Evolutionary conservation across 2,888 invertebrate species (phyloP), one percentile per base, ranked within the genome.

Genomic region (Drosophila paramelanica): DNA sequence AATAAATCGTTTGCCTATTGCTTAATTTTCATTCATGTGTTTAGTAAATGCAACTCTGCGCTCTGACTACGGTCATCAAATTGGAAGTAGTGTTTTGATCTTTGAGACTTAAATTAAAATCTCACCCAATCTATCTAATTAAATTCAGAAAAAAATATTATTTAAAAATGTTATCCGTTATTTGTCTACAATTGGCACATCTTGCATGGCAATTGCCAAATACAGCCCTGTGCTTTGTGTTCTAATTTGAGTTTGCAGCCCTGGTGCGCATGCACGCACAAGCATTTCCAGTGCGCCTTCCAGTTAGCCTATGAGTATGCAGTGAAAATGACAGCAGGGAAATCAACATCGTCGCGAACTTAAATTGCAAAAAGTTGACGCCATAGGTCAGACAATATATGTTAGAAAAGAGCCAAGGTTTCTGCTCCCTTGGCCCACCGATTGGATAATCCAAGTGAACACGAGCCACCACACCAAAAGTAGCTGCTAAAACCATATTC

Each of bases 301-400:
- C 89, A 72, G 64, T 62, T 58, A 49, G 88, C 84, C 86, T 64
- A 79, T 88, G 70, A 89, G 84, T 89, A 85, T 85, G 85, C 89
- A 77, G 80, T 86, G 88, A 85, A 85, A 82, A 71, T 89, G 84
- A 85, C 89, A 85, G 79, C 64, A 79, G 67, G 59, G 73, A 65
- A 79, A 81, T 84, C 89, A 84, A 84, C 89, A 89, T 73, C 60
- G 58, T 58, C 64, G 72, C 47, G 53, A 76, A 65, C 53, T 71
- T 56, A 67, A 66, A 68, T 41, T 57, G 81, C 62, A 57, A 79
- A 81, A 72, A 67, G 67, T 61, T 69, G 67, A 88, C 89, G 87
- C 81, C 78, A 82, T 64, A 50, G 73, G 41, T 61, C 62, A 51
- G 66, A 59, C 65, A 49, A 67, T 67, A 71, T 64, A 61, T 58